Evolutionary conservation across 2,888 invertebrate genomes (phyloP), one percentile per base, ranked within the genome.

Genomic region (Pemphredon lugubris): DNA sequence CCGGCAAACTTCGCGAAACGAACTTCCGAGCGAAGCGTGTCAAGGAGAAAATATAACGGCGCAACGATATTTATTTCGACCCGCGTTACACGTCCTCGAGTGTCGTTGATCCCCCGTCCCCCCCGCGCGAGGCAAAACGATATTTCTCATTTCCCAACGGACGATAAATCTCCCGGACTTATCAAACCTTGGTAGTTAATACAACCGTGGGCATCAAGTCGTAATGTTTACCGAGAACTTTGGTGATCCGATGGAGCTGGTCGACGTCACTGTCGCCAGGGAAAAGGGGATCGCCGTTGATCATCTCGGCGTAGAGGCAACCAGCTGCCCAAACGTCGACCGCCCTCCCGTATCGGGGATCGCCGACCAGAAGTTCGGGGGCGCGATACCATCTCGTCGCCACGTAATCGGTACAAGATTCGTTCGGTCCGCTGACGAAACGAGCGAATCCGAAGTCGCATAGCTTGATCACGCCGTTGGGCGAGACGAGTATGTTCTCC

Each of bases 241-340:
- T 94, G 37, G 95, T 94, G 73, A 97, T 96, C 73, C 95, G 93
- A 81, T 94, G 95, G 0, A 97, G 91, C 85, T 97, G 97, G 87
- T 97, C 97, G 58, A 97, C 95, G 88, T 97, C 97, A 0, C 96
- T 96, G 83, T 97, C 96, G 0, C 97, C 97, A 0, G 97, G 96
- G 90, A 96, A 96, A 53, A 97, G 89, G 0, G 97, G 96, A 82
- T 96, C 95, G 0, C 96, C 96, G 0, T 94, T 95, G 90, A 96
- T 91, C 94, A 97, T 96, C 91, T 97, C 97, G 1, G 96, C 93
- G 82, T 94, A 93, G 7, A 97, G 90, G 83, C 96, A 96, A 0
- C 97, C 97, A 2, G 95, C 92, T 0, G 97, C 96, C 97, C 97
- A 97, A 58, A 96, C 93, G 86, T 97, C 97, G 45, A 97, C 95